Evolutionary conservation across 2,888 invertebrate species (phyloP), one percentile per base, ranked within the genome.

Genomic region (Amiota minor): DNA sequence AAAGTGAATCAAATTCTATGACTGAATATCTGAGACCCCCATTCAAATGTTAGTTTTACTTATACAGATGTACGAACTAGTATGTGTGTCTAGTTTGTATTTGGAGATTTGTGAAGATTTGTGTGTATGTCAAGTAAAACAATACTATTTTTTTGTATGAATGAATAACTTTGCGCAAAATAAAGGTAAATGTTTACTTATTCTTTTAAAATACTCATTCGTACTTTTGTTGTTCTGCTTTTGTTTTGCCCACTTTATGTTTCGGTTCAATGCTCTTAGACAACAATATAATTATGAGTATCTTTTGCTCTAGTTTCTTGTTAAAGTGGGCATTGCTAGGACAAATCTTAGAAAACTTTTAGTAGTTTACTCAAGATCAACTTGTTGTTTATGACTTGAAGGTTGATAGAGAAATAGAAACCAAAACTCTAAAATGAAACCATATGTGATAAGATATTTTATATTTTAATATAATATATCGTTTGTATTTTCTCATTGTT

Each of bases 1-100:
- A 59, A 59, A 59, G 59, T 59, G 59, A 59, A 9, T 59, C 59
- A 12, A 9, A n/a, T 56, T 56, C 56, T 56, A 56, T n/a, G 18
- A 16, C 9, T n/a, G 56, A 18, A 18, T 56, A 8, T 56, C 14
- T 56, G n/a, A 9, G 8, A 20, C 16, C 16, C 56, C 11, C 56
- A 56, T 18, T 9, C 10, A n/a, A n/a, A 35, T 35, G 35, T 35
- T 35, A 35, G 35, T 35, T 35, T n/a, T n/a, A n/a, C n/a, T n/a
- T n/a, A n/a, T n/a, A n/a, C n/a, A n/a, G n/a, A n/a, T 3, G 23
- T 23, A 23, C 23, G 23, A 23, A 23, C n/a, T n/a, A n/a, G n/a
- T n/a, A n/a, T 23, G 23, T 23, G 23, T 23, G 23, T 6, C 35
- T 35, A 35, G 35, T 6, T 35, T 35, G 35, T 35, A 0, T 35